Base-by-base conservation (phyloP, 64 coral and sea anemone species). In the Anthopleura sola region DNA sequence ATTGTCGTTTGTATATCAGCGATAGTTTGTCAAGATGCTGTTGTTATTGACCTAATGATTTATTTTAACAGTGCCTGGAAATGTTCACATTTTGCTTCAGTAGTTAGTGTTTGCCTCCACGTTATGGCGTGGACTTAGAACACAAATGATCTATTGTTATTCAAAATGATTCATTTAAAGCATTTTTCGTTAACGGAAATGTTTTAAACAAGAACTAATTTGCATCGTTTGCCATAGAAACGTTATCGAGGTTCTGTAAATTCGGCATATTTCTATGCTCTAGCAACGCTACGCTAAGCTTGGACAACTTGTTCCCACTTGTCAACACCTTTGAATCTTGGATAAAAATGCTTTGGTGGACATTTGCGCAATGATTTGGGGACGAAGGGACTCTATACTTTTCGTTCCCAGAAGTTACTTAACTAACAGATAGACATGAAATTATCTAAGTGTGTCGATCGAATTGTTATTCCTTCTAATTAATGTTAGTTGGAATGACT, bases 171-270 rank as follows among this genome's bases (percentile, higher is more conserved):
- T 71, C 66, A 71, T 62, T 62, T 62, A n/a, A 62, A 10, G 21
- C 20, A 2, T 62, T 62, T 66, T 66, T 66, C n/a, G 60, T 66
- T 29, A 66, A 66, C 23, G 60, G n/a, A 66, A 66, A 66, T 66
- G 21, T 29, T 26, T 66, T 66, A 26, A 66, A 56, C 5, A 9
- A 66, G 8, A 23, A 66, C 4, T 23, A 14, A 71, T 31, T 32
- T 71, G 10, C 5, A 71, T 71, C 29, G 26, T 71, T 71, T 71
- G 11, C 66, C 26, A 32, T 33, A 34, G 66, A 71, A 71, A 71
- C 66, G 66, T 71, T 71, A 71, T 71, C 28, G 66, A 71, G 14
- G 66, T 71, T 71, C 23, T 71, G 31, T 71, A 71, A 34, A 71
- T 29, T 28, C 31, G 14, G 66, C 66, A 71, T 3, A 71, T 36